Percentiles rank a stretch among this genome's conserved stretches.
phyloP scores from a whole-genome alignment of 2,888 invertebrate species.

The Aphodius granarius region DNA sequence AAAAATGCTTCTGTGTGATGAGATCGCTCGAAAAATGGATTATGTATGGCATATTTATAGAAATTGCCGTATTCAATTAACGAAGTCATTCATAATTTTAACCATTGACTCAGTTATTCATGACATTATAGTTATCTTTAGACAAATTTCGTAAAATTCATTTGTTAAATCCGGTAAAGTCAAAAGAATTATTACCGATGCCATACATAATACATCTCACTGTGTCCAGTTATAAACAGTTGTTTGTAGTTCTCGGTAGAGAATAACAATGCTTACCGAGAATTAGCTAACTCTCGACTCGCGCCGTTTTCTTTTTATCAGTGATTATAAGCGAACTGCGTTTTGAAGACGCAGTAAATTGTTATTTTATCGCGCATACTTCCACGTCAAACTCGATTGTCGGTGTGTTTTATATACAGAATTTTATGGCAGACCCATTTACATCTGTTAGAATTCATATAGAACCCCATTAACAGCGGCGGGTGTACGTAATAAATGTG shows the following conservation, averaged over 20 bases:
- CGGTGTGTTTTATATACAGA: neutral
- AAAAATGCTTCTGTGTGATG: neutral
- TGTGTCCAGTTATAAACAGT: neutral
- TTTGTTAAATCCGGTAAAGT: no score
- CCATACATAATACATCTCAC: neutral
- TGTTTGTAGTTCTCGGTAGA: neutral
- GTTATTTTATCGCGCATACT: neutral
- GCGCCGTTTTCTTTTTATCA: neutral
- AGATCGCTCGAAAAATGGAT: neutral
- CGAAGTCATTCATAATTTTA: neutral
- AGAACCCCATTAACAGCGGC: constrained; percentile 14
- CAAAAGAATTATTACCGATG: neutral
- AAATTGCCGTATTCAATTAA: neutral
- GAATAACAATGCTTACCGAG: neutral
- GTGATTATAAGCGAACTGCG: neutral
- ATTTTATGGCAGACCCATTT: neutral
- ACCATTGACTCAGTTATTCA: neutral
- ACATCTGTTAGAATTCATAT: constrained; percentile 11
- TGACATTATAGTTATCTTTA: neutral
- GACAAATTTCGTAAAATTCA: no score
- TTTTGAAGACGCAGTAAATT: neutral
- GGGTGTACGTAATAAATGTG: constrained; percentile 17
- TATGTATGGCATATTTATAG: neutral
- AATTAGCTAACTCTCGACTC: neutral
- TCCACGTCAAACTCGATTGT: neutral